These are phyloP conservation scores for Anguilla rostrata DNA, from an alignment of 2,113 vertebrate genomes.

Conservation along the genomic window DNA sequence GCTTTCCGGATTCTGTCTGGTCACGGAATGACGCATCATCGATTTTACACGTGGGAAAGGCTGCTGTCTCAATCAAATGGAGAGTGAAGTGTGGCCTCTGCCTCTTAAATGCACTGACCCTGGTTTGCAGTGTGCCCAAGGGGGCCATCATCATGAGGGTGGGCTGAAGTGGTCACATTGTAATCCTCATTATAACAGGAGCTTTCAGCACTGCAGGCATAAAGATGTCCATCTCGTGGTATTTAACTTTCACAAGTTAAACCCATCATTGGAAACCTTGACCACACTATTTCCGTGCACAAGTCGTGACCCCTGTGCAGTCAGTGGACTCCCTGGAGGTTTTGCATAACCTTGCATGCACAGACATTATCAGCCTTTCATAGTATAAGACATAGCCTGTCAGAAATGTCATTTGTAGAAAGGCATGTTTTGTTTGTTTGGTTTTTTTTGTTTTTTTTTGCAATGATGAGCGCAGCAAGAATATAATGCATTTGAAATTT, in stretches of 20 bases:
- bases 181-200: neutral
- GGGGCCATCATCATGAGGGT: neutral
- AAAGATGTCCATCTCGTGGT: neutral
- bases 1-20: neutral
- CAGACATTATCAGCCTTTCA: neutral
- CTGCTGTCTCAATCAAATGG: neutral
- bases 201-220: neutral
- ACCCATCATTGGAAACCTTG: neutral
- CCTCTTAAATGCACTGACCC: neutral
- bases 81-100: neutral
- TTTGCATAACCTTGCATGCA: neutral
- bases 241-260: conserved; percentile 3
- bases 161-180: neutral
- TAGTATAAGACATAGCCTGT: neutral
- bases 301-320: too few relatives aligned
- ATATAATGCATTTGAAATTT: neutral
- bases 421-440: neutral
- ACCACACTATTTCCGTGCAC: neutral
- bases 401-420: neutral
- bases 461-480: neutral
- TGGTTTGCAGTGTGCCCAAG: neutral
- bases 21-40: neutral
- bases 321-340: neutral
- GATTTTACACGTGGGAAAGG: neutral
- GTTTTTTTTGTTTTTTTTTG: neutral